Conservation (phyloP, 2,797 vertebrate genomes). For the Sylvilagus floridanus region DNA sequence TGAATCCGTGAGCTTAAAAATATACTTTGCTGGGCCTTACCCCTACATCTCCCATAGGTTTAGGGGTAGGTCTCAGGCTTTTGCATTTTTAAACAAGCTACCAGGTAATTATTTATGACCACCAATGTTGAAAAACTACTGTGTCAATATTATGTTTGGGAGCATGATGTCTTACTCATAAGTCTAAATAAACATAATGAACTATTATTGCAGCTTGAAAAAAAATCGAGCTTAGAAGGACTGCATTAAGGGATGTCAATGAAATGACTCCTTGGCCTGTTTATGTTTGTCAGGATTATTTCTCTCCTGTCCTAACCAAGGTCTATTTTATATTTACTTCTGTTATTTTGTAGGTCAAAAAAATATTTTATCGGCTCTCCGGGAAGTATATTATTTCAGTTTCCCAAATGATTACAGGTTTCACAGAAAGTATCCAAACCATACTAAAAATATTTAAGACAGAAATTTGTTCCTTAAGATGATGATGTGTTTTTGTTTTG, state of each 20-base stretch:
- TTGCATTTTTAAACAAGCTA: background rate
- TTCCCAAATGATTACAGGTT: background rate
- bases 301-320: background rate
- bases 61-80: background rate
- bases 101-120: background rate
- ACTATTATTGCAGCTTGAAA: background rate
- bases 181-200: background rate
- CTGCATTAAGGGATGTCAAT: background rate
- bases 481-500: background rate
- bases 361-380: background rate
- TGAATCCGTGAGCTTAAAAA: background rate
- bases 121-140: background rate
- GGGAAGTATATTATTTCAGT: background rate
- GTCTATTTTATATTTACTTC: background rate
- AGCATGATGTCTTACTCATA: background rate
- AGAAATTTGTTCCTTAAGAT: background rate
- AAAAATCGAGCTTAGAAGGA: background rate
- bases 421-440: background rate
- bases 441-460: background rate
- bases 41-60: background rate
- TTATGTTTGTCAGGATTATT: background rate
- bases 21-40: background rate
- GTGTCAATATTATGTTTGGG: background rate
- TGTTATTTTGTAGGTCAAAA: background rate
- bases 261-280: background rate